Evolutionary conservation across 2,113 vertebrate species (phyloP).

Genomic region (Lepisosteus osseus): DNA sequence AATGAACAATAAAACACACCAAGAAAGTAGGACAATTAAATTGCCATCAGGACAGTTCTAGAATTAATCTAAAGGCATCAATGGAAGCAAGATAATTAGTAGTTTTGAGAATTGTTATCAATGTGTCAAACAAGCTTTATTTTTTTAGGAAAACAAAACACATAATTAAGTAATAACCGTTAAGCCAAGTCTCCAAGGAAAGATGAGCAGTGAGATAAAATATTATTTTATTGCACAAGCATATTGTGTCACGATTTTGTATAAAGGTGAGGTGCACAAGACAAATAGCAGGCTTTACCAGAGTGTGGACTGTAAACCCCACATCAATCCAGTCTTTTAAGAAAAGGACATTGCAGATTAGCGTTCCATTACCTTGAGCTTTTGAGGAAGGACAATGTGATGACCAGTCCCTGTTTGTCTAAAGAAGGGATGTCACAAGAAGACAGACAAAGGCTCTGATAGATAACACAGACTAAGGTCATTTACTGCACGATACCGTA

Average conservation of each 20-base stretch:
- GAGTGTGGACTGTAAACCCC: too few species aligned
- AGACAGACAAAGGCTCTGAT: conserved; percentile 33
- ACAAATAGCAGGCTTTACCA: too few species aligned
- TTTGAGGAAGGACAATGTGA: not conserved
- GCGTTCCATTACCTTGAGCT: not conserved
- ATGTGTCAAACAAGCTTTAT: not conserved
- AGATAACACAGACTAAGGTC: conserved; percentile 30
- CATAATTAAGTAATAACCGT: not conserved
- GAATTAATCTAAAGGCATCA: conserved; percentile 4
- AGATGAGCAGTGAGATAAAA: not conserved
- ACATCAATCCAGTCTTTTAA: not conserved
- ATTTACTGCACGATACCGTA: conserved; percentile 33
- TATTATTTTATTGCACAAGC: not conserved
- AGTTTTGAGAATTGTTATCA: not conserved
- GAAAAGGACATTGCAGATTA: not conserved
- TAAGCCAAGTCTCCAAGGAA: not conserved
- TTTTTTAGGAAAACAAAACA: not conserved
- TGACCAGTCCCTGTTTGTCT: not conserved
- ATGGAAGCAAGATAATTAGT: not conserved
- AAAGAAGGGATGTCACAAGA: not conserved
- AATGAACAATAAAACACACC: not conserved
- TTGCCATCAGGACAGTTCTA: not conserved
- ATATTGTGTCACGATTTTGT: not conserved
- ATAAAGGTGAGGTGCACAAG: too few species aligned
- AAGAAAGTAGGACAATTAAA: conserved; percentile 4